Base-by-base conservation (phyloP, 1,140 invertebrate species). In the Nilaparvata lugens region DNA sequence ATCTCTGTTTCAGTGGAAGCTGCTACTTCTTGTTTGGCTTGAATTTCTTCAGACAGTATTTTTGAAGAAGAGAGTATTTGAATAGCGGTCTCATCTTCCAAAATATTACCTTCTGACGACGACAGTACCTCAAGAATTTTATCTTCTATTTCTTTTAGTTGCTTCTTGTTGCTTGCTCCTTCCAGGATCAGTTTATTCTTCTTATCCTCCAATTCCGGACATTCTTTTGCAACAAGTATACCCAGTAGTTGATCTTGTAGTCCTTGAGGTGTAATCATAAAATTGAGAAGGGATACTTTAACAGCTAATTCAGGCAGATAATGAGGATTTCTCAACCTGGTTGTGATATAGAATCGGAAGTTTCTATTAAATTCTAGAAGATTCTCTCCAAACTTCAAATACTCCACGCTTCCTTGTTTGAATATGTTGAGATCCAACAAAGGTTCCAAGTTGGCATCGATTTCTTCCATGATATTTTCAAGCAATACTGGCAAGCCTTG, bases 51-150 rank as follows among this genome's bases (percentile, higher is more conserved):
- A 2, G 93, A 91, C 51, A 96, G 71, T 43, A 83, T 78, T 77
- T 96, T 96, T 54, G 93, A 97, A 0, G 91, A 92, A 0, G 93
- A 93, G 18, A 97, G 78, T 64, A 96, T 91, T 70, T 90, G 87
- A 62, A 96, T 94, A 13, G 94, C 94, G 0, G 90, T 95, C 76
- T 98, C 95, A 74, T 97, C 93, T 71, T 98, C 95, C 23, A 97
- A 77, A 61, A 98, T 95, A 73, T 97, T 97, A 2, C 93, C 93
- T 69, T 92, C 85, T 0, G 93, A 93, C 0, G 87, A 86, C 0
- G 93, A 89, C 6, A 97, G 78, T 60, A 95, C 85, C 73, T 91
- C 81, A 0, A 98, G 77, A 65, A 98, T 98, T 75, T 95, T 89
- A 72, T 97, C 90, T 77, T 97, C 95, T 64, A 96, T 91, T 72